Conservation (phyloP, 2,888 invertebrate genomes). For the Mechanitis mazaeus region DNA sequence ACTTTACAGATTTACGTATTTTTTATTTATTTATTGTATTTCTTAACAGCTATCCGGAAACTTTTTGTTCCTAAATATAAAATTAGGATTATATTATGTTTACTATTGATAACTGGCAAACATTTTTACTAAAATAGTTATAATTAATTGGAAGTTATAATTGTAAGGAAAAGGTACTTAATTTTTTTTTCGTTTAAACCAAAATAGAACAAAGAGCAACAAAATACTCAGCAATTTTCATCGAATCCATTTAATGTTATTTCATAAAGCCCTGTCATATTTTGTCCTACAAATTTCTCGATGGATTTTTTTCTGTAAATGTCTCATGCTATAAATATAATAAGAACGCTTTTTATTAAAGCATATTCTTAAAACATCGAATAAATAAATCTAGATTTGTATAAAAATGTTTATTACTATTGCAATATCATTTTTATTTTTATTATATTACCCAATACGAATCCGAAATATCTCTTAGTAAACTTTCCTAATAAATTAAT, state of each 20-base stretch:
- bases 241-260: background rate
- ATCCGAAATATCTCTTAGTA: no score
- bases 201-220: background rate
- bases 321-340: background rate
- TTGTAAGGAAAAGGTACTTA: background rate
- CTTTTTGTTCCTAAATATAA: no score
- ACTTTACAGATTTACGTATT: no score
- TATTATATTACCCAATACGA: background rate
- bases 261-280: background rate
- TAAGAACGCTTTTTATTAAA: slow-evolving; percentile 1
- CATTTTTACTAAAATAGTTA: no score
- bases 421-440: background rate
- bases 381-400: no score
- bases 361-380: background rate
- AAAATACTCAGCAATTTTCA: slow-evolving; percentile 2
- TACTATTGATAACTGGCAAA: no score
- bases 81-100: no score
- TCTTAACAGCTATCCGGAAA: no score
- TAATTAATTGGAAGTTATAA: no score
- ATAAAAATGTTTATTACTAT: no score
- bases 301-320: background rate
- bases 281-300: background rate
- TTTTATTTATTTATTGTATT: no score
- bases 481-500: no score
- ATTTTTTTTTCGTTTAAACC: background rate